Conservation (phyloP, 2,797 vertebrate species). For the Leucoraja ocellata region DNA sequence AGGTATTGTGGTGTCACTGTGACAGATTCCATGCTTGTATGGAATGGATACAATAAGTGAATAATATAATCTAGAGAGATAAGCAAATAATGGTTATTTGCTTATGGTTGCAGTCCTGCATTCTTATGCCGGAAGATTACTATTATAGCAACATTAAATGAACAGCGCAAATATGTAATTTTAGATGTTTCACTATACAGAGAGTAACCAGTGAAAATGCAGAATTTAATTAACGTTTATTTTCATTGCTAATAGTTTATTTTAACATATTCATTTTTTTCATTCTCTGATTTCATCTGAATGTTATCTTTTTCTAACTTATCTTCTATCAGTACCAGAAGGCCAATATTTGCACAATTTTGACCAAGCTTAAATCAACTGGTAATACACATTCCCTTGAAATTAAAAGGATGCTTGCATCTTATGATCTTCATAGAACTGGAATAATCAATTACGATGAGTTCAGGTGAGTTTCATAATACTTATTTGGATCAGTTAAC, state of each 20-base stretch:
- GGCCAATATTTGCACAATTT: slow-evolving; percentile 59
- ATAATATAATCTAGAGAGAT: neutral
- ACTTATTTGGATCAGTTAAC: neutral
- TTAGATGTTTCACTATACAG: neutral
- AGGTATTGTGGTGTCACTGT: neutral
- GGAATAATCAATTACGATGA: slow-evolving; percentile 64
- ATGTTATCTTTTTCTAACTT: neutral
- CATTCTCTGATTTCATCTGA: neutral
- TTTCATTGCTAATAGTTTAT: neutral
- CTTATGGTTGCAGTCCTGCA: neutral
- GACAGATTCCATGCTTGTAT: neutral
- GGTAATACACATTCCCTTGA: slow-evolving; percentile 59
- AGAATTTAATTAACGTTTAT: neutral
- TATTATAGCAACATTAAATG: neutral
- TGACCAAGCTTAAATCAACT: slow-evolving; percentile 69
- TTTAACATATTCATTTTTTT: neutral
- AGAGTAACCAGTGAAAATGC: neutral
- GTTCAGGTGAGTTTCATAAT: slow-evolving; percentile 66
- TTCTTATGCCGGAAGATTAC: neutral
- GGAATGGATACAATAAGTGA: neutral
- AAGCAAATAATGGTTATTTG: neutral
- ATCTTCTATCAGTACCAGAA: slow-evolving; percentile 62
- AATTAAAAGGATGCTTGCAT: slow-evolving; percentile 63
- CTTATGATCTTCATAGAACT: slow-evolving; percentile 55
- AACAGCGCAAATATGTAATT: neutral